Evolutionary conservation across 2,888 invertebrate species (phyloP).

Genomic region (Meta bourneti): DNA sequence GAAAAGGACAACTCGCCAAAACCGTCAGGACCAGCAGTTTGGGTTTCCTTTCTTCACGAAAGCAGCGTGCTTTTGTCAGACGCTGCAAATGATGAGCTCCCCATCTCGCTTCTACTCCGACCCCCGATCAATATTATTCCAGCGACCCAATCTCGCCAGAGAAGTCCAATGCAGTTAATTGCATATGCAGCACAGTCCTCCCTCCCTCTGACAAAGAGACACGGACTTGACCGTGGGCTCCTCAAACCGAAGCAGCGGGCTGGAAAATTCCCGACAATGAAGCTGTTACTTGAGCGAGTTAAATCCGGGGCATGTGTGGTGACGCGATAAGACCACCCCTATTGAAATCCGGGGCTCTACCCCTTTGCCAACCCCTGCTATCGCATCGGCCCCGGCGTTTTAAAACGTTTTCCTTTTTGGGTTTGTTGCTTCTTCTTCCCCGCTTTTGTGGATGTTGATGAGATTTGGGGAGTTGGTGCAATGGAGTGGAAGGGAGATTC

Average conservation of each 20-base stretch:
- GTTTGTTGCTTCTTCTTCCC: neutral
- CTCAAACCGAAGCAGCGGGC: slow-evolving; percentile 21
- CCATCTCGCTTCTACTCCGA: neutral
- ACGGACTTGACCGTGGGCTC: neutral
- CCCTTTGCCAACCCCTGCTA: slow-evolving; percentile 22
- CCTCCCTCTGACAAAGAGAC: neutral
- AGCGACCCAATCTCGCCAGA: neutral
- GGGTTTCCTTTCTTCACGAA: too few relatives aligned
- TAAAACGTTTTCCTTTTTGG: neutral
- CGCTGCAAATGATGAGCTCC: neutral
- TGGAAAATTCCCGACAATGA: slow-evolving; percentile 53
- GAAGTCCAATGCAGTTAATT: neutral
- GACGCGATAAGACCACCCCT: slow-evolving; percentile 64
- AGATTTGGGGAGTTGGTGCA: neutral
- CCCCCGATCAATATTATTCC: slow-evolving; percentile 9
- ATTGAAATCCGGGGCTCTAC: slow-evolving; percentile 23
- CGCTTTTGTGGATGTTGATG: neutral
- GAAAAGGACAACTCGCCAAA: too few relatives aligned
- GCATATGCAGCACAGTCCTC: neutral
- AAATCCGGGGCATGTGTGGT: slow-evolving; percentile 60
- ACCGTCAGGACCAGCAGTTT: too few relatives aligned
- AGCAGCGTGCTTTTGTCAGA: too few relatives aligned
- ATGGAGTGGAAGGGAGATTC: too few relatives aligned
- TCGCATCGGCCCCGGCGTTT: neutral
- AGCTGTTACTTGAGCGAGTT: slow-evolving; percentile 57